Evolutionary conservation across 2,888 invertebrate genomes (phyloP).

Genomic region (Harmothoe impar): DNA sequence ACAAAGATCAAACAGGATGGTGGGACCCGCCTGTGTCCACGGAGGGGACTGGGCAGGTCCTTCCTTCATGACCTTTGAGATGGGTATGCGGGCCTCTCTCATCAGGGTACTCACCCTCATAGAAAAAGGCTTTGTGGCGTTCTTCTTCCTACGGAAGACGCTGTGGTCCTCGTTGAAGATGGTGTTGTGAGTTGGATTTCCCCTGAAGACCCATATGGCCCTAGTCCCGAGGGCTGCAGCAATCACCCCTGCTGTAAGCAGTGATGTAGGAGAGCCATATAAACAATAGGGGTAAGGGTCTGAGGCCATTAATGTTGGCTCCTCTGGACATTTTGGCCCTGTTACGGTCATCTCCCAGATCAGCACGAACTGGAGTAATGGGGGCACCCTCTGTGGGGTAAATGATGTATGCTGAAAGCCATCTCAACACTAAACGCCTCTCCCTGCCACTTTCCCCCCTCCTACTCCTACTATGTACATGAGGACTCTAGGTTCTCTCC

Average conservation of each 20-base stretch:
- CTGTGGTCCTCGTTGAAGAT: too few species aligned
- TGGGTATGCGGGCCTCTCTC: too few species aligned
- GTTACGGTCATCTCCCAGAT: background rate
- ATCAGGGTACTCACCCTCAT: too few species aligned
- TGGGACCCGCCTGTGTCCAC: too few species aligned
- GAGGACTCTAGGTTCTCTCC: background rate
- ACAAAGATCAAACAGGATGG: too few species aligned
- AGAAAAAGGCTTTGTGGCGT: too few species aligned
- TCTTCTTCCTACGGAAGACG: too few species aligned
- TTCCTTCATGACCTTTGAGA: too few species aligned
- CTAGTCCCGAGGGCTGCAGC: background rate
- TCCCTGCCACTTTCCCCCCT: too few species aligned
- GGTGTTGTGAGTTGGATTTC: too few species aligned
- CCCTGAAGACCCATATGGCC: background rate
- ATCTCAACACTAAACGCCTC: background rate
- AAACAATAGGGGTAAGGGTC: background rate
- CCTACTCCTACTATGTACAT: background rate
- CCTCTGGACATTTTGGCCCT: background rate
- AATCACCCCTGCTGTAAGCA: background rate
- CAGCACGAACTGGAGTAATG: background rate
- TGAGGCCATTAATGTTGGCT: background rate
- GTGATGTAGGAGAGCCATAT: background rate
- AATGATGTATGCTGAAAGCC: slow-evolving; percentile 12
- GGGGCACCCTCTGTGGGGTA: background rate
- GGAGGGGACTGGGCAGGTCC: too few species aligned